These are phyloP conservation scores for Girardinus metallicus DNA, from an alignment of 2,797 vertebrate species.

Conservation along the genomic window DNA sequence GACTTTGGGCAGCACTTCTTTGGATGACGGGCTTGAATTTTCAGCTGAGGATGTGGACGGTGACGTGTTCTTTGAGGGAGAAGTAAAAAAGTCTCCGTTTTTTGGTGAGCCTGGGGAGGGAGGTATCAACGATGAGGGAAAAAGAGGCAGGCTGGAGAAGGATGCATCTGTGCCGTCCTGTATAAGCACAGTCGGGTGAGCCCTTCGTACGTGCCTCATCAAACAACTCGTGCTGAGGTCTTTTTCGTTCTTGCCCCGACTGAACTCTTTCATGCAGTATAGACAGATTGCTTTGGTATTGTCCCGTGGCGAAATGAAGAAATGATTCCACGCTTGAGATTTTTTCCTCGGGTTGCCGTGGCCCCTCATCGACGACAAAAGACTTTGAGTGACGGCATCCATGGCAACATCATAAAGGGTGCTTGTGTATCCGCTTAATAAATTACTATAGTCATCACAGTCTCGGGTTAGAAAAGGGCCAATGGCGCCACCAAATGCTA, in stretches of 20 bases:
- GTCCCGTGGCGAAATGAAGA: conserved; percentile 97
- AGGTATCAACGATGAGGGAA: conserved; percentile 79
- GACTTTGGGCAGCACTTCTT: conserved; percentile 86
- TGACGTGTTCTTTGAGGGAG: conserved; percentile 81
- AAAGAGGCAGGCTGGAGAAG: conserved; percentile 71
- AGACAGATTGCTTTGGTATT: conserved; percentile 98
- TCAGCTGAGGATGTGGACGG: conserved; percentile 87
- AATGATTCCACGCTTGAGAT: conserved; percentile 98
- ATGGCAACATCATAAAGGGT: conserved; percentile 97
- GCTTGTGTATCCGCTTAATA: conserved; percentile 93
- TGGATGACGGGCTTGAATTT: conserved; percentile 84
- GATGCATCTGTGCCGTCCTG: conserved; percentile 84
- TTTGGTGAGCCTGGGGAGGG: conserved; percentile 86
- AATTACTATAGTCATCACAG: conserved; percentile 88
- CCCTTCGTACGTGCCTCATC: conserved; percentile 96
- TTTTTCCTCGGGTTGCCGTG: conserved; percentile 92
- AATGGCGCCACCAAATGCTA: conserved; percentile 80
- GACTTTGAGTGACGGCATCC: conserved; percentile 98
- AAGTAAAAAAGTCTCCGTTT: conserved; percentile 79
- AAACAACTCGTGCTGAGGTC: conserved; percentile 99
- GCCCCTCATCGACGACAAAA: conserved; percentile 89
- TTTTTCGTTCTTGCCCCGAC: conserved; percentile 98
- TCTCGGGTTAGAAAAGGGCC: conserved; percentile 84
- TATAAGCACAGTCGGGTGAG: conserved; percentile 92
- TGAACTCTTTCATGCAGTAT: conserved; percentile 99